phyloP scores from a whole-genome alignment of 1,140 invertebrate species.

The Chrysoperla carnea region DNA sequence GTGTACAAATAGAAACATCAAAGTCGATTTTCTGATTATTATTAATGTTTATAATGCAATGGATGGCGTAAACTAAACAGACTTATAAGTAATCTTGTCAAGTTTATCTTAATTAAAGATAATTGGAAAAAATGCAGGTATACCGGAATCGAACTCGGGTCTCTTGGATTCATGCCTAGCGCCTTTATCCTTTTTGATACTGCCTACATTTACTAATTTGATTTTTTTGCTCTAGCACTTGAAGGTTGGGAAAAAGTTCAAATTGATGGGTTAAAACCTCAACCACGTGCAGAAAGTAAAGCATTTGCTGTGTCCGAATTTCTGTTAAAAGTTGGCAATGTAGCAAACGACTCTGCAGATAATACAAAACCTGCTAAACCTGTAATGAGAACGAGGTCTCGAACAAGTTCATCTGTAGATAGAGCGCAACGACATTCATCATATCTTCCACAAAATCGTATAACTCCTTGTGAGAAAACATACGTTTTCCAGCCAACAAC shows the following conservation, averaged over 20 bases:
- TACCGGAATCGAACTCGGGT: no score
- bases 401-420: slow-evolving; percentile 19
- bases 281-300: slow-evolving; percentile 45
- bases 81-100: no score
- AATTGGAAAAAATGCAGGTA: no score
- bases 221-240: slow-evolving; percentile 31
- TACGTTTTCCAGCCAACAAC: slow-evolving; percentile 23
- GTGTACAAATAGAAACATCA: no score
- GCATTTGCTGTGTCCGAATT: slow-evolving; percentile 38
- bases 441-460: slow-evolving; percentile 21
- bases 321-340: slow-evolving; percentile 18
- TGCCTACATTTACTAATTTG: no score
- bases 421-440: slow-evolving; percentile 20
- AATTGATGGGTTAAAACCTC: slow-evolving; percentile 48
- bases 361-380: slow-evolving; percentile 12
- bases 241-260: slow-evolving; percentile 60
- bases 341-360: slow-evolving; percentile 9
- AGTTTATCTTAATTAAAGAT: no score
- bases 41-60: no score
- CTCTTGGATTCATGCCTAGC: no score
- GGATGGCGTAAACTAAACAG: no score
- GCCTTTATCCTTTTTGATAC: no score
- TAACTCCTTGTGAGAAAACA: slow-evolving; percentile 21
- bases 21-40: no score
- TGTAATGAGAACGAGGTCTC: slow-evolving; percentile 14